phyloP scores from a whole-genome alignment of 2,113 vertebrate genomes.

The Astur gentilis region DNA sequence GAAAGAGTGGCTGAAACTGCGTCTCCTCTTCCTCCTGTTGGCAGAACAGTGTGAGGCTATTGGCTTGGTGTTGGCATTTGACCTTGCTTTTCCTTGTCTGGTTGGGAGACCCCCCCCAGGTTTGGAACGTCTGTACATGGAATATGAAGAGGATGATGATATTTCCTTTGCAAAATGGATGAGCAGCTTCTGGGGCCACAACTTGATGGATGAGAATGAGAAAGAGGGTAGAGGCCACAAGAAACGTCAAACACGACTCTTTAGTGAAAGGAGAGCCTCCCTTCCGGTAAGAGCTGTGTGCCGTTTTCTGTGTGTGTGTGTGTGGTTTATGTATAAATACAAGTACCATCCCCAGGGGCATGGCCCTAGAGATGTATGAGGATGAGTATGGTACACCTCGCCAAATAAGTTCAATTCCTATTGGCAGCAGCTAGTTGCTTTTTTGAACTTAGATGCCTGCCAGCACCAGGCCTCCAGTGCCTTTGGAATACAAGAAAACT shows the following conservation, averaged over 20 bases:
- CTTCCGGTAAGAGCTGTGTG: slow-evolving; percentile 81
- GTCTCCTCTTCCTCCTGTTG: not conserved
- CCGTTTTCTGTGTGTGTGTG: not conserved
- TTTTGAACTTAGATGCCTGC: not conserved
- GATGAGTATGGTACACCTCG: not conserved
- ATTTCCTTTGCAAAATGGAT: slow-evolving; percentile 97
- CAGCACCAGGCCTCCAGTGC: not conserved
- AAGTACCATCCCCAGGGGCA: not conserved
- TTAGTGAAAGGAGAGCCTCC: slow-evolving; percentile 80
- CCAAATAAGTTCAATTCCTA: not conserved
- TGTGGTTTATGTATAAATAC: not conserved
- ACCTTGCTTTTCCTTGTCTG: not conserved
- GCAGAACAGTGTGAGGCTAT: not conserved
- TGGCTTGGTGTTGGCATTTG: not conserved
- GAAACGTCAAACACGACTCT: slow-evolving; percentile 52
- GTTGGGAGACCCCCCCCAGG: not conserved
- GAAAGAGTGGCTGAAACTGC: not conserved
- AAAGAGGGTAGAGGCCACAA: slow-evolving; percentile 76
- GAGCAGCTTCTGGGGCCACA: slow-evolving; percentile 97
- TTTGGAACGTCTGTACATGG: slow-evolving; percentile 73
- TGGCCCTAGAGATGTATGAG: not conserved
- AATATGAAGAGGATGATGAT: slow-evolving; percentile 90
- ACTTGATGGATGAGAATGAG: slow-evolving; percentile 66
- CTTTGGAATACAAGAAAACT: not conserved
- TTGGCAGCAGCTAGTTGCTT: not conserved